Evolutionary conservation across 2,797 vertebrate genomes (phyloP), one percentile per base, ranked within the genome.

Genomic region (Sylvia borin): DNA sequence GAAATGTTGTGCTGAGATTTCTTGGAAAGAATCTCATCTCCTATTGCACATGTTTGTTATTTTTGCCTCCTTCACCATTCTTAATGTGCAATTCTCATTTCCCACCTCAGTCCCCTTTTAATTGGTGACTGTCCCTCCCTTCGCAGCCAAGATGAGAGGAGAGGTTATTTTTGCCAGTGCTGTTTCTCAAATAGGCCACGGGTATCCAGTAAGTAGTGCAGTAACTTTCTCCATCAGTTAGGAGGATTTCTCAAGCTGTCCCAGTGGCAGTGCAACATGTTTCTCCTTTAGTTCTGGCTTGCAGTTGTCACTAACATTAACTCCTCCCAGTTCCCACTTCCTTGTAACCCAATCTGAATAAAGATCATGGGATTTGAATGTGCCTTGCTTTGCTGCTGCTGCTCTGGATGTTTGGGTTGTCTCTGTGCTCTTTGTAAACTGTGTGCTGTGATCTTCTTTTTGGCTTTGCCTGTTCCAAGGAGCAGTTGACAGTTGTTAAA

Each of bases 341-440:
- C 67, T 94, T 79, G 92, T 93, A 97, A 96, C 88, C 95, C 93
- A 95, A 77, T 95, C 95, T 97, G 95, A 93, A 88, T 92, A 90
- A 91, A 95, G 96, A 93, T 96, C 93, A 73, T 95, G 94, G 91
- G 94, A 60, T 96, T 95, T 86, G 77, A 94, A 92, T 76, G 83
- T 81, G 83, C 62, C 36, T 90, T 85, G 50, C 91, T 78, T 89
- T 79, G 6, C 78, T 88, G 68, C 73, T 68, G 36, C 66, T 85
- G 43, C 76, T 90, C 58, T 70, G 51, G 29, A 12, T 58, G 70
- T 86, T 90, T 60, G 73, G 67, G 74, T 83, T 75, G 72, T 82
- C n/a, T 80, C 88, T 11, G 6, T 47, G 54, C 47, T 90, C 76
- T 80, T 78, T 2, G 0, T 43, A 45, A 81, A 66, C 73, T 5